Percentiles rank a stretch among this genome's conserved stretches.
These are phyloP conservation scores for Phyllotreta striolata DNA, from an alignment of 2,888 invertebrate species.

Conservation along the genomic window DNA sequence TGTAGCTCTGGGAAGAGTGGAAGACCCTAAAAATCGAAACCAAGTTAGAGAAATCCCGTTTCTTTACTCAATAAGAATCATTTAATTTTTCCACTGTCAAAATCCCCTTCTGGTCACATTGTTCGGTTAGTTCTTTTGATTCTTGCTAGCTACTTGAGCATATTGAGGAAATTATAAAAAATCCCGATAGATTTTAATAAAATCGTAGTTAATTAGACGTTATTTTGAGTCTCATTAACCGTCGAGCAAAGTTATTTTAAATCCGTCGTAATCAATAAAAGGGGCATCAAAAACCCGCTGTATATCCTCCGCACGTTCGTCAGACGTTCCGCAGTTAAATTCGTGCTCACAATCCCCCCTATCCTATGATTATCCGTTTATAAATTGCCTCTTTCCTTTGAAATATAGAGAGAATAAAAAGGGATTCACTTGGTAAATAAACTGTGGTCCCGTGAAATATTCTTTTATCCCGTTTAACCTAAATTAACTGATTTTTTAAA, in stretches of 20 bases:
- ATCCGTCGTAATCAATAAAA: slow-evolving; percentile 16
- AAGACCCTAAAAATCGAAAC: slow-evolving; percentile 69
- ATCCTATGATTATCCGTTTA: slow-evolving; percentile 32
- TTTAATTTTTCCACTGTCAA: not conserved
- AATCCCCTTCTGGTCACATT: too few species aligned
- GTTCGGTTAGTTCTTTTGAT: too few species aligned
- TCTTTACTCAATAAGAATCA: not conserved
- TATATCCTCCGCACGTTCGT: slow-evolving; percentile 22
- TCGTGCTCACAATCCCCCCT: slow-evolving; percentile 27
- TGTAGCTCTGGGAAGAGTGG: slow-evolving; percentile 82
- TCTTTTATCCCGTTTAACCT: slow-evolving; percentile 1
- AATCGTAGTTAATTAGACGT: too few species aligned
- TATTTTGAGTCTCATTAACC: slow-evolving; percentile 6
- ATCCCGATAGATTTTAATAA: too few species aligned
- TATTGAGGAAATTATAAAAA: too few species aligned
- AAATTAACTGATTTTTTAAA: not conserved
- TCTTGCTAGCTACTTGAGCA: too few species aligned
- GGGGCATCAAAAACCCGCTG: slow-evolving; percentile 9
- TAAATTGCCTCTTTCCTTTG: slow-evolving; percentile 30
- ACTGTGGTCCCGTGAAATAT: slow-evolving; percentile 8
- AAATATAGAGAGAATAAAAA: slow-evolving; percentile 28
- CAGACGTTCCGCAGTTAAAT: slow-evolving; percentile 27
- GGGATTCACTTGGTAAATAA: slow-evolving; percentile 27
- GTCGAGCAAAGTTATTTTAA: slow-evolving; percentile 3
- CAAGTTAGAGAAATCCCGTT: not conserved